Evolutionary conservation across 2,797 vertebrate genomes (phyloP), one percentile per base, ranked within the genome.

Genomic region (Pipistrellus nathusii): DNA sequence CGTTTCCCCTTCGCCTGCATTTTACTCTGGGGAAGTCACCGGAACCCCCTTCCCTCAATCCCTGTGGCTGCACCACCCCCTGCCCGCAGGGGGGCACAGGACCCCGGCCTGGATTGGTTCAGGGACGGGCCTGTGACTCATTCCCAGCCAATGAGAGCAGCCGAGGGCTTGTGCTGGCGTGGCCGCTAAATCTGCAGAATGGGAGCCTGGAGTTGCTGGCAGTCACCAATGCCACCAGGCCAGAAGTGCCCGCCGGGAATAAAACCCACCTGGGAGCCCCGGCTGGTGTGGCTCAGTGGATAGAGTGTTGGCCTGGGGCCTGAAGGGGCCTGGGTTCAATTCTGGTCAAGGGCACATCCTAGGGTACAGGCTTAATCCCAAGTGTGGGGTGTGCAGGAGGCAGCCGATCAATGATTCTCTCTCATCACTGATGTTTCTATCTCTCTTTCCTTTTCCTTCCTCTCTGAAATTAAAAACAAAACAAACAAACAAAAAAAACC

Each of bases 151-250:
- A 12, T 2, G 17, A 62, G 27, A 73, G 30, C 59, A 41, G 25
- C 35, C 20, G 2, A 0, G 88, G 25, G 5, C 38, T 30, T 44
- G 0, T 1, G 1, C 57, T 14, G 13, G 41, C 14, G 44, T 9
- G 30, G 18, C 35, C 82, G 8, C 51, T 14, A 11, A 18, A 4
- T 59, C 25, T 6, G 64, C 41, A 27, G 53, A 32, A 23, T 0
- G 0, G 46, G 51, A 38, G 23, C 1, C 18, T 0, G 13, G 64
- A 23, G 38, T 5, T 7, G 25, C 48, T 0, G 10, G n/a, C 48
- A 2, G 7, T 25, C 71, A 8, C 30, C 32, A 41, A 13, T 59
- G 44, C 59, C 25, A 13, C 76, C 18, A 8, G 0, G n/a, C 30
- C 44, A n/a, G 32, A 8, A 51, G 30, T 1, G 17, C 27, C 59